Evolutionary conservation across 1,140 invertebrate species (phyloP).

Genomic region (Daktulosphaira vitifoliae): DNA sequence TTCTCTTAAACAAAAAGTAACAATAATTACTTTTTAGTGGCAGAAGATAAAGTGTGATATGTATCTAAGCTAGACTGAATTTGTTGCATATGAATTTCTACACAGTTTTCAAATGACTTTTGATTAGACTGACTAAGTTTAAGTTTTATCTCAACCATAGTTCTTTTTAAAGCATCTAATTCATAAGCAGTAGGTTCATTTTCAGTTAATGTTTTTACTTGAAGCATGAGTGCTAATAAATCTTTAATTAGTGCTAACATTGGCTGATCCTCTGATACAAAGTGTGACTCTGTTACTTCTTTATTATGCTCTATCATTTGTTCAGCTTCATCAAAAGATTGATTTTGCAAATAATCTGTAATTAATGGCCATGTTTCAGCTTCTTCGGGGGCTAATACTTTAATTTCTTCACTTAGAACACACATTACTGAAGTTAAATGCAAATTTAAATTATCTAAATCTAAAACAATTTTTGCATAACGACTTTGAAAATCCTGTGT

Average conservation of each 20-base stretch:
- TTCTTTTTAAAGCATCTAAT: slow-evolving; percentile 83
- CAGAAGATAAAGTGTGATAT: slow-evolving; percentile 33
- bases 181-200: slow-evolving; percentile 85
- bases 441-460: slow-evolving; percentile 83
- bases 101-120: slow-evolving; percentile 75
- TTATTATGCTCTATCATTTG: slow-evolving; percentile 66
- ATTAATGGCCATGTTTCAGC: slow-evolving; percentile 57
- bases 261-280: slow-evolving; percentile 49
- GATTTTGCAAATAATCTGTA: slow-evolving; percentile 75
- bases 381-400: slow-evolving; percentile 31
- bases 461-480: slow-evolving; percentile 82
- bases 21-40: slow-evolving; percentile 23
- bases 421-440: slow-evolving; percentile 62
- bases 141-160: slow-evolving; percentile 77
- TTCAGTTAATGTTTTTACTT: slow-evolving; percentile 85
- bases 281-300: slow-evolving; percentile 53
- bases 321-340: slow-evolving; percentile 72
- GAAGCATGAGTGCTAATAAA: slow-evolving; percentile 82
- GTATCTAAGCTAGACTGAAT: slow-evolving; percentile 39
- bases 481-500: slow-evolving; percentile 77
- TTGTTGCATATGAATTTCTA: slow-evolving; percentile 52
- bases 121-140: slow-evolving; percentile 69
- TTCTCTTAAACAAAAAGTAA: no score
- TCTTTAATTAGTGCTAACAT: slow-evolving; percentile 74
- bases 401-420: slow-evolving; percentile 26